phyloP scores from a whole-genome alignment of 2,113 vertebrate species.

The Pycnonotus jocosus region DNA sequence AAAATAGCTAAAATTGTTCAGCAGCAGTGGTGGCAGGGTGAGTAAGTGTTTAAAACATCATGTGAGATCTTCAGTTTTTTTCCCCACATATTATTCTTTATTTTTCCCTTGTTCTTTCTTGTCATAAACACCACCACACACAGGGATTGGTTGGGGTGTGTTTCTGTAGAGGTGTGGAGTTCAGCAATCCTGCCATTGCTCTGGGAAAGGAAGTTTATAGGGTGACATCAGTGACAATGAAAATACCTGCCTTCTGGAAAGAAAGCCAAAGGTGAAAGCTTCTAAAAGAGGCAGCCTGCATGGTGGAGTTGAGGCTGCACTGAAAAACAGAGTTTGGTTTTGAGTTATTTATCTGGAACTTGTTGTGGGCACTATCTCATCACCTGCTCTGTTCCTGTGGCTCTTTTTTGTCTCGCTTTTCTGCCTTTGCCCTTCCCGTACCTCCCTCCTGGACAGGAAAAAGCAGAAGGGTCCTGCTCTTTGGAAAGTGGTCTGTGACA shows the following conservation, averaged over 20 bases:
- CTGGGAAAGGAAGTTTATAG: neutral
- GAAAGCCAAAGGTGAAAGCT: neutral
- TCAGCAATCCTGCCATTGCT: neutral
- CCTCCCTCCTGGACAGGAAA: neutral
- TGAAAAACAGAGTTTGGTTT: neutral
- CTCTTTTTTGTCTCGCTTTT: neutral
- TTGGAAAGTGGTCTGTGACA: neutral
- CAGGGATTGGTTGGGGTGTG: neutral
- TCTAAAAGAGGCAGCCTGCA: neutral
- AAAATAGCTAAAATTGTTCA: neutral
- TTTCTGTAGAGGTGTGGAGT: neutral
- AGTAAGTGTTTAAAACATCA: neutral
- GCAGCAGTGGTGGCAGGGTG: neutral
- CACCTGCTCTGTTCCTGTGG: neutral
- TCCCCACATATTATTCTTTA: neutral
- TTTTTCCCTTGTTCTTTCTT: neutral
- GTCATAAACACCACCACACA: neutral
- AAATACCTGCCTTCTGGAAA: neutral
- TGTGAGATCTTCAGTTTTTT: fast-evolving
- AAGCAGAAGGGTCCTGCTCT: neutral
- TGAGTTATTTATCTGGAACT: neutral
- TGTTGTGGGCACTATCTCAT: neutral
- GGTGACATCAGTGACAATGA: neutral
- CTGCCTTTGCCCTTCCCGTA: neutral
- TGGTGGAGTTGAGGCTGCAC: neutral